Evolutionary conservation across 2,113 vertebrate species (phyloP).

Genomic region (Suncus etruscus): DNA sequence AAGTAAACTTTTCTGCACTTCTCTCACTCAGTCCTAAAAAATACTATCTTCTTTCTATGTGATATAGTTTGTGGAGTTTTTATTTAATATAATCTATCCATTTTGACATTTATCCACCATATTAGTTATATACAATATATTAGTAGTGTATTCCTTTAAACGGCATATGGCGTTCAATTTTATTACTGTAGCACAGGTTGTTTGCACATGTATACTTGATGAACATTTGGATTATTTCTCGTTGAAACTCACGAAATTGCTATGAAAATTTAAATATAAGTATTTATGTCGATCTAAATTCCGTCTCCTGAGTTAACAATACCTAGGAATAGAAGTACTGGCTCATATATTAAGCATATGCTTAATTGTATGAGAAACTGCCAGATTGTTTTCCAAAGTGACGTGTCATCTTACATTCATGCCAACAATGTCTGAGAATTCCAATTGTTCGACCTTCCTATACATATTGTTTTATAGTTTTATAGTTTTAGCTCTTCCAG

Average conservation of each 20-base stretch:
- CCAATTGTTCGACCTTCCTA: conserved; percentile 1
- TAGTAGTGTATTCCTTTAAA: conserved; percentile 1
- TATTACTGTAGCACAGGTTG: background rate
- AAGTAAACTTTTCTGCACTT: background rate
- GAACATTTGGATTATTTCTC: background rate
- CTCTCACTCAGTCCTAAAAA: background rate
- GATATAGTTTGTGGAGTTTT: background rate
- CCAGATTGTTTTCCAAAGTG: background rate
- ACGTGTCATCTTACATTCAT: background rate
- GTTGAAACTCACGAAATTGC: background rate
- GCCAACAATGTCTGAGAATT: background rate
- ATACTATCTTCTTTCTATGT: background rate
- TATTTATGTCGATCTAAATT: background rate
- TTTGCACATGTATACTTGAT: background rate
- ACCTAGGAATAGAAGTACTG: background rate
- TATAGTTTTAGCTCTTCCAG: background rate
- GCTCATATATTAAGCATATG: background rate
- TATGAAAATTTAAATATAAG: conserved; percentile 32
- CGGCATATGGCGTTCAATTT: conserved; percentile 23
- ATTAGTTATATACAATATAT: background rate
- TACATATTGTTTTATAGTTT: background rate
- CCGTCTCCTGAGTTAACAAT: background rate
- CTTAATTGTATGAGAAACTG: conserved; percentile 10
- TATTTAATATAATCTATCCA: background rate
- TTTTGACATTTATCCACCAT: background rate